A percentile compares a stretch with the other conserved stretches of the same genome.
Conservation (phyloP, 2,797 vertebrate genomes). For the Clamator glandarius region DNA sequence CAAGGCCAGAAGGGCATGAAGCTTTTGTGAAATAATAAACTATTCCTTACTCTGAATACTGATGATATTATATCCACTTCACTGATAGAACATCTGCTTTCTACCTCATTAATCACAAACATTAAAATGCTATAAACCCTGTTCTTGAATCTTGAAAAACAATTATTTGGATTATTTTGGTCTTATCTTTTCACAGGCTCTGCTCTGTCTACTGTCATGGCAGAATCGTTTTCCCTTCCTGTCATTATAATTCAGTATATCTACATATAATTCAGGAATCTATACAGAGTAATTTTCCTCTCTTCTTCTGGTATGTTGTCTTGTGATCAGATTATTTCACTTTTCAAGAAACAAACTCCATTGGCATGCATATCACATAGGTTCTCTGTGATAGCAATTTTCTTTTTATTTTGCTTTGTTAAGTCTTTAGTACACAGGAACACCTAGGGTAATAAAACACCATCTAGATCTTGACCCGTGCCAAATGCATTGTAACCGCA, state of each 20-base stretch:
- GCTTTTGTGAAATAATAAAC: slow-evolving; percentile 59
- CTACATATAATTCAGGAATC: not conserved
- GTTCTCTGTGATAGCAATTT: not conserved
- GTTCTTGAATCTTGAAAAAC: slow-evolving; percentile 14
- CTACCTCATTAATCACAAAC: slow-evolving; percentile 48
- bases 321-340: slow-evolving; percentile 17
- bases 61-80: slow-evolving; percentile 44
- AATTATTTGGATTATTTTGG: slow-evolving; percentile 17
- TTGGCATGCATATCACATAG: not conserved
- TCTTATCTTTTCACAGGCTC: not conserved
- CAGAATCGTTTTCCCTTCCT: not conserved
- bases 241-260: not conserved
- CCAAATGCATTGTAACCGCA: not conserved
- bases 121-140: not conserved
- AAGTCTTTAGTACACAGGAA: not conserved
- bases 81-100: slow-evolving; percentile 53
- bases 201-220: not conserved
- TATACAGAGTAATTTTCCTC: not conserved
- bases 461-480: not conserved
- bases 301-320: not conserved
- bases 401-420: not conserved
- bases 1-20: slow-evolving; percentile 56
- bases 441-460: not conserved
- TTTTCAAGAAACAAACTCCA: not conserved
- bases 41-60: not conserved